A percentile compares a stretch with the other conserved stretches of the same genome.
phyloP scores from a whole-genome alignment of 2,888 invertebrate genomes.

The Carabus problematicus region DNA sequence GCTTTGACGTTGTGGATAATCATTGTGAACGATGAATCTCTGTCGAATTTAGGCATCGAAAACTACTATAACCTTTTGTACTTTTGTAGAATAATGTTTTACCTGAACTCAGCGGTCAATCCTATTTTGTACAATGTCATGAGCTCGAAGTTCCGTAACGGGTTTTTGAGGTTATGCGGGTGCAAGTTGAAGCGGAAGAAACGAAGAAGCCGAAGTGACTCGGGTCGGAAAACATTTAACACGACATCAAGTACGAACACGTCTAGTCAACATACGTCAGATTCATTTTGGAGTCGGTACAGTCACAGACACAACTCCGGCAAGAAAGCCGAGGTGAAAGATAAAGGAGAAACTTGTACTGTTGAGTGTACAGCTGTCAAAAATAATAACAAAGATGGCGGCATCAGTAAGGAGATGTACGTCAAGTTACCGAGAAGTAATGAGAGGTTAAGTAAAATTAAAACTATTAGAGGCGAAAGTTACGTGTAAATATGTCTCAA shows the following conservation, averaged over 20 bases:
- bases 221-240: slow-evolving; percentile 56
- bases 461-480: slow-evolving; percentile 53
- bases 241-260: slow-evolving; percentile 69
- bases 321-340: slow-evolving; percentile 40
- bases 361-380: slow-evolving; percentile 22
- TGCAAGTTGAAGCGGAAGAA: slow-evolving; percentile 52
- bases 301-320: slow-evolving; percentile 60
- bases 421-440: slow-evolving; percentile 52
- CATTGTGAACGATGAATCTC: slow-evolving; percentile 71
- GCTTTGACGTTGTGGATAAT: slow-evolving; percentile 89
- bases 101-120: slow-evolving; percentile 90
- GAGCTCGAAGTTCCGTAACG: slow-evolving; percentile 89
- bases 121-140: slow-evolving; percentile 91
- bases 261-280: slow-evolving; percentile 64
- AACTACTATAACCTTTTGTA: slow-evolving; percentile 83
- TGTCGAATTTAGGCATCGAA: slow-evolving; percentile 74
- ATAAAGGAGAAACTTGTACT: slow-evolving; percentile 17
- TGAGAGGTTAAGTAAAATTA: slow-evolving; percentile 48
- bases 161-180: slow-evolving; percentile 74
- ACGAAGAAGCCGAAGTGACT: slow-evolving; percentile 49
- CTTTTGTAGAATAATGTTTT: slow-evolving; percentile 86
- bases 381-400: slow-evolving; percentile 38
- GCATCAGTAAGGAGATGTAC: slow-evolving; percentile 50
- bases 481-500: slow-evolving; percentile 51
- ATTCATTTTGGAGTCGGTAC: slow-evolving; percentile 70